Percentiles rank a stretch among this genome's conserved stretches.
Conservation (phyloP, 2,888 invertebrate genomes). For the Hydropsyche betteni region DNA sequence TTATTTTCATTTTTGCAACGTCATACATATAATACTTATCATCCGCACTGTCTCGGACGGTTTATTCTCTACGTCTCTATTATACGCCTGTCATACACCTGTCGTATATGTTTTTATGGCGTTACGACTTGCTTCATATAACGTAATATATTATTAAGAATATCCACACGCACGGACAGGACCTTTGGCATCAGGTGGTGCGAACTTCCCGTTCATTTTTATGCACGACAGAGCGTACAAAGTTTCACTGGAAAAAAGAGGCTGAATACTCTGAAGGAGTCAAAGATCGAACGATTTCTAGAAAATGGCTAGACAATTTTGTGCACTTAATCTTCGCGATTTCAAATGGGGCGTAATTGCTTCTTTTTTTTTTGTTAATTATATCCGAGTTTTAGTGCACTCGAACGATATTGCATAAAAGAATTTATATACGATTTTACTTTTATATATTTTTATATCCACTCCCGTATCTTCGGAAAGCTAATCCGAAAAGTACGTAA, state of each 20-base stretch:
- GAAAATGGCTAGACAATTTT: too few species aligned
- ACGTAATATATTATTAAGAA: background rate
- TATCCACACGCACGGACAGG: background rate
- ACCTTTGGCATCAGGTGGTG: constrained; percentile 6
- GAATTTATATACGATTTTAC: background rate
- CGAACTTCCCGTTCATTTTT: background rate
- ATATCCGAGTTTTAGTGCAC: background rate
- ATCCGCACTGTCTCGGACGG: background rate
- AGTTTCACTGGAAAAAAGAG: too few species aligned
- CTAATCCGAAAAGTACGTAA: constrained; percentile 12
- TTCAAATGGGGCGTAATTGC: too few species aligned
- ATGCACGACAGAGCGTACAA: background rate
- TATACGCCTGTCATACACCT: constrained; percentile 23
- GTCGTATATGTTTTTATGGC: constrained; percentile 13
- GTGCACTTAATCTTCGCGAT: too few species aligned
- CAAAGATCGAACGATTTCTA: too few species aligned
- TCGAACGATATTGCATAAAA: background rate
- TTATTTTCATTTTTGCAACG: constrained; percentile 20
- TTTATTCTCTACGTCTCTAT: constrained; percentile 18
- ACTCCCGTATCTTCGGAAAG: background rate
- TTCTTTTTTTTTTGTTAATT: background rate
- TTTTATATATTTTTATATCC: background rate
- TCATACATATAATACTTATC: background rate
- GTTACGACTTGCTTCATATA: background rate
- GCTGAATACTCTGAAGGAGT: too few species aligned